phyloP scores from a whole-genome alignment of 2,888 invertebrate species.

The Temnothorax rugatulus region DNA sequence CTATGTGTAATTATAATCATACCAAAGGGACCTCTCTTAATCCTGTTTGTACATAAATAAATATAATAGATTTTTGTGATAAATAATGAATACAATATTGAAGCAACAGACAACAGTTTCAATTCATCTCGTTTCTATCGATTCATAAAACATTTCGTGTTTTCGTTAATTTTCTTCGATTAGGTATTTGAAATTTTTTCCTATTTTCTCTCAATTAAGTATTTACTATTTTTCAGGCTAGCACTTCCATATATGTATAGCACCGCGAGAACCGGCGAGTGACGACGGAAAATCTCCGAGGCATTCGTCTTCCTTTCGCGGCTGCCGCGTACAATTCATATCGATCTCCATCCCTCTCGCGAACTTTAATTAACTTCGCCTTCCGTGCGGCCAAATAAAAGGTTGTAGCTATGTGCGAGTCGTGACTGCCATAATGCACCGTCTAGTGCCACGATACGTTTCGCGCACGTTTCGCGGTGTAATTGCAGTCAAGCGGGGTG shows the following conservation, averaged over 20 bases:
- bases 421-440: constrained; percentile 18
- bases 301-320: not conserved
- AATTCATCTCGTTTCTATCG: not conserved
- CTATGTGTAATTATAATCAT: too few relatives aligned
- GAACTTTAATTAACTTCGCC: constrained; percentile 51
- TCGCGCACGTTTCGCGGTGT: not conserved
- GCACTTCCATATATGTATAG: not conserved
- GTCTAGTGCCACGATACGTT: constrained; percentile 5
- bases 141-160: not conserved
- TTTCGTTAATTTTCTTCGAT: not conserved
- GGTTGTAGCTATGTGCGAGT: not conserved
- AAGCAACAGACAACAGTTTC: not conserved
- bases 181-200: constrained; percentile 3
- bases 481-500: not conserved
- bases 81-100: not conserved
- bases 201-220: not conserved
- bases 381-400: constrained; percentile 44
- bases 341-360: constrained; percentile 3
- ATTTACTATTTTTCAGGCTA: not conserved
- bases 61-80: not conserved
- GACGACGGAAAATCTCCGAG: not conserved
- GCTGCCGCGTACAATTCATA: constrained; percentile 26
- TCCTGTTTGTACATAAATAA: too few relatives aligned
- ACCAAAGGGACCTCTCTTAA: not conserved
- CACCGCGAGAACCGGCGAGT: not conserved